Evolutionary conservation across 2,888 invertebrate species (phyloP).

Genomic region (Agonopterix alstromeriana): DNA sequence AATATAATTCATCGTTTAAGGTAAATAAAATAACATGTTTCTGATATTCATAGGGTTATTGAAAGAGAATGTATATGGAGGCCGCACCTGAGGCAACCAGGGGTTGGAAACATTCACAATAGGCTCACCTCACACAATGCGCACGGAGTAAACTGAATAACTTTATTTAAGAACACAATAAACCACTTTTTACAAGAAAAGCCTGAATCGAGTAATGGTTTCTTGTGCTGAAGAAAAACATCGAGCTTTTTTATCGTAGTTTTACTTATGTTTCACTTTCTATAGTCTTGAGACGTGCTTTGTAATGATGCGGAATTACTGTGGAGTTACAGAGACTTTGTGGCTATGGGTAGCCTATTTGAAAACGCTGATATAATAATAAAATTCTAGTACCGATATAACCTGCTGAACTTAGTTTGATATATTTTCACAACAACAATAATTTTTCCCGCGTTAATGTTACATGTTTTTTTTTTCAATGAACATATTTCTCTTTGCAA

Average conservation of each 20-base stretch:
- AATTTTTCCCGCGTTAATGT: too few relatives aligned
- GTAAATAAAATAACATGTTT: slow-evolving; percentile 64
- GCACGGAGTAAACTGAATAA: slow-evolving; percentile 64
- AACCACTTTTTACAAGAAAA: slow-evolving; percentile 68
- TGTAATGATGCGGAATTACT: too few relatives aligned
- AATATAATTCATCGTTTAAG: slow-evolving; percentile 41
- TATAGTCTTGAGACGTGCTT: too few relatives aligned
- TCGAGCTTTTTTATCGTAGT: slow-evolving; percentile 13
- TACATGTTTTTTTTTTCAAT: too few relatives aligned
- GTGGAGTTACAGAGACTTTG: too few relatives aligned
- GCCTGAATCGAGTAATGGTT: slow-evolving; percentile 49
- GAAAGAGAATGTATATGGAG: slow-evolving; percentile 47
- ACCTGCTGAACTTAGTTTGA: too few relatives aligned
- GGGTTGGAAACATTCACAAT: slow-evolving; percentile 46
- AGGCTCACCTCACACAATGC: slow-evolving; percentile 51
- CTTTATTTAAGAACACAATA: slow-evolving; percentile 74
- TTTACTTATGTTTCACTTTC: background rate
- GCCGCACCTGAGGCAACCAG: slow-evolving; percentile 40
- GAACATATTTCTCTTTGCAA: too few relatives aligned
- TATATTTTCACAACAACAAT: too few relatives aligned
- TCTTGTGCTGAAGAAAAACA: slow-evolving; percentile 41
- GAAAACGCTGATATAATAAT: too few relatives aligned
- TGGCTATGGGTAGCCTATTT: too few relatives aligned
- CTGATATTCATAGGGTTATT: slow-evolving; percentile 69
- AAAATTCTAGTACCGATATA: too few relatives aligned